Conservation (phyloP, 2,888 invertebrate genomes). For the Sinopyrophorus schimmeli region DNA sequence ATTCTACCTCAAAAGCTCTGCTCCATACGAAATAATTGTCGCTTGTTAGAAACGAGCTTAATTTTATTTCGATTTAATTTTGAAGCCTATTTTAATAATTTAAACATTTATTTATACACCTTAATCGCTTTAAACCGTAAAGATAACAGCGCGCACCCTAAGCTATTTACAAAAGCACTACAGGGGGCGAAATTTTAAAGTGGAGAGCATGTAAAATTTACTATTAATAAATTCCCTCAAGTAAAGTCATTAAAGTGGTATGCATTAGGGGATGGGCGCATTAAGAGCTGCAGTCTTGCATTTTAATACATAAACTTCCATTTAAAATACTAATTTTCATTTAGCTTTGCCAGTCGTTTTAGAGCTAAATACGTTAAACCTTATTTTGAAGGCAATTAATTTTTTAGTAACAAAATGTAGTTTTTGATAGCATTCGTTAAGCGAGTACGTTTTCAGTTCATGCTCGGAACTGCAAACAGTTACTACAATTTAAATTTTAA, state of each 20-base stretch:
- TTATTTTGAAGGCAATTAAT: too few relatives aligned
- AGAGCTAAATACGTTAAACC: too few relatives aligned
- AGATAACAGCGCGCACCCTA: too few relatives aligned
- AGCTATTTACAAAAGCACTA: conserved; percentile 1
- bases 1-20: conserved; percentile 4
- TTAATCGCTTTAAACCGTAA: too few relatives aligned
- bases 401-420: too few relatives aligned
- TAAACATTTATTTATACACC: conserved; percentile 18
- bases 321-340: too few relatives aligned
- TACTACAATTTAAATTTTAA: too few relatives aligned
- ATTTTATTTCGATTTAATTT: conserved; percentile 6
- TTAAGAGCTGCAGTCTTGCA: conserved; percentile 40
- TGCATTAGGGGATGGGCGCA: conserved; percentile 43
- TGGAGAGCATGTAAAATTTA: conserved; percentile 12
- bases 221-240: conserved; percentile 40
- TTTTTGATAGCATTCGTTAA: too few relatives aligned
- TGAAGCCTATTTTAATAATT: conserved; percentile 12
- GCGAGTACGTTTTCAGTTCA: too few relatives aligned
- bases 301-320: conserved; percentile 41
- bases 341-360: too few relatives aligned
- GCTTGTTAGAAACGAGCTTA: conserved; percentile 1
- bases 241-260: conserved; percentile 39
- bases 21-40: background rate
- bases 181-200: conserved; percentile 15
- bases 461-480: too few relatives aligned